Evolutionary conservation across 2,113 vertebrate species (phyloP), one percentile per base, ranked within the genome.

Genomic region (Tenrec ecaudatus): DNA sequence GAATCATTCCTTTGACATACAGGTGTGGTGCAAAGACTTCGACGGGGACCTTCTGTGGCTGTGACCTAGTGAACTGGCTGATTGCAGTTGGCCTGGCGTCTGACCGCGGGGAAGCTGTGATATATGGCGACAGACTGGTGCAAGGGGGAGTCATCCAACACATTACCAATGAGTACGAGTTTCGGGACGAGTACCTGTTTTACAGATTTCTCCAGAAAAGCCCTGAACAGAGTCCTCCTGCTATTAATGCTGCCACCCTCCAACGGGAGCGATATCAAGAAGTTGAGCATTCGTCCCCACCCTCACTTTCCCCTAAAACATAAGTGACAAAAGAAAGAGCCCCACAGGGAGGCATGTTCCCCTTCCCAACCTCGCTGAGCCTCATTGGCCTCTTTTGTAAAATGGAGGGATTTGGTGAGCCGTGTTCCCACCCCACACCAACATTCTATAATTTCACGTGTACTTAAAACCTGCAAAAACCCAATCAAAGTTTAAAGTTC

Each of bases 1-100:
- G 97, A 98, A 97, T 98, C 95, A 94, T 98, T 98, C 96, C 97
- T 98, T 98, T 98, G 98, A 98, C 98, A 98, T 95, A 97, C 98
- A 98, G 98, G 98, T 98, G 98, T 98, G 98, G 98, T 96, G 95
- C 98, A 60, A 98, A 97, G 96, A 98, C 97, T 33, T 97, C 96
- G 90, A 97, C 98, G 2, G 98, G 98, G 87, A 98, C 99, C 95
- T 99, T 99, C 97, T 98, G 98, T 89, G 99, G 99, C 97, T 99
- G 98, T 95, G 99, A 99, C 84, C 98, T 99, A 95, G 99, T 99
- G 97, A 98, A 98, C 96, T 99, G 99, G 99, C 98, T 99, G 6
- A 97, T 99, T 94, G 98, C 98, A 97, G 98, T 99, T 3, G 99
- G 99, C 95, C 98, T 99, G 83, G 98, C 99, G 83, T 98, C 98